phyloP scores from a whole-genome alignment of 2,113 vertebrate genomes.

The Leiothrix lutea region DNA sequence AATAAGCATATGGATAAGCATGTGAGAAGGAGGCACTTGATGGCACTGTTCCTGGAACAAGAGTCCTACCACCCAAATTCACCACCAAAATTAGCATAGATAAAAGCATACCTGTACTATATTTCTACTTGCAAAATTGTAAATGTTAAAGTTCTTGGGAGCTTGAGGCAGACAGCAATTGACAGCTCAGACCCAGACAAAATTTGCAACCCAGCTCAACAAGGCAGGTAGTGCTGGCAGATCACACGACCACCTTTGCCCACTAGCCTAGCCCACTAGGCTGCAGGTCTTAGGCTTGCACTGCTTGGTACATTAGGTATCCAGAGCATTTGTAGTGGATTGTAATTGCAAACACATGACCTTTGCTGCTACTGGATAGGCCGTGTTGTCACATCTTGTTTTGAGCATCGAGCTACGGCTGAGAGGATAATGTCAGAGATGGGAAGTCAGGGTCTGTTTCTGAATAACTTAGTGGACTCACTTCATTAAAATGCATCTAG shows the following conservation, averaged over 20 bases:
- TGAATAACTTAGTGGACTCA: not conserved
- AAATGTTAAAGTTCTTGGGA: not conserved
- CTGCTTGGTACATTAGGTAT: not conserved
- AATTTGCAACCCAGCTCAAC: not conserved
- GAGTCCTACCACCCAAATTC: not conserved
- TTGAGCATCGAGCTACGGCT: not conserved
- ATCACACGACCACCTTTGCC: not conserved
- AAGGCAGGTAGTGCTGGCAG: not conserved
- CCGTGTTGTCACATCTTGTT: not conserved
- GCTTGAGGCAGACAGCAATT: not conserved
- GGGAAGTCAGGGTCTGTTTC: not conserved
- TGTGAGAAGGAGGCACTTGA: not conserved
- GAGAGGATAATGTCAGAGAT: not conserved
- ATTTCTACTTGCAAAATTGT: not conserved
- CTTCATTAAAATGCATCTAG: not conserved
- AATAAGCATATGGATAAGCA: not conserved
- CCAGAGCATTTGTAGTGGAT: not conserved
- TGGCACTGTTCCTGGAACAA: not conserved
- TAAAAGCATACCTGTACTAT: not conserved
- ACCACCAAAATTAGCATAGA: not conserved
- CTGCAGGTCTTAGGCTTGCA: conserved; percentile 25
- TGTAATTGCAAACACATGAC: not conserved
- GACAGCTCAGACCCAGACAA: not conserved
- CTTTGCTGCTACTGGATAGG: not conserved
- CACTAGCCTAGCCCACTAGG: too few species aligned